These are phyloP conservation scores for Galeopsomyia nigrocyanea DNA, from an alignment of 2,888 invertebrate genomes.

Conservation along the genomic window DNA sequence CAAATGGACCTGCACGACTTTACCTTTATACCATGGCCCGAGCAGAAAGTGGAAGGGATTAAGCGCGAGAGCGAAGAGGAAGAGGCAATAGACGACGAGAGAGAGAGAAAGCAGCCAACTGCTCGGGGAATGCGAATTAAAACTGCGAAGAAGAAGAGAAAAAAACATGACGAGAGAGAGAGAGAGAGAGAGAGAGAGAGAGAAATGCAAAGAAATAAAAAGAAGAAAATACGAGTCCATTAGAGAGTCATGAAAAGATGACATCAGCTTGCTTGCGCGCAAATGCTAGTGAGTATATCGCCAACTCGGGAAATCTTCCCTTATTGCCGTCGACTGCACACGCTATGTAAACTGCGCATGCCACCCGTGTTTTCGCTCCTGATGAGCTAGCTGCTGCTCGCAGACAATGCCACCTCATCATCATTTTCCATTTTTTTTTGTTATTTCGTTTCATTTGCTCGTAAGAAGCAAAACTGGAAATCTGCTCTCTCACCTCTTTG, in stretches of 20 bases:
- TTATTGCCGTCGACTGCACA: slow-evolving; percentile 32
- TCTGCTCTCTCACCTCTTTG: too few relatives aligned
- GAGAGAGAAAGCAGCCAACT: slow-evolving; percentile 16
- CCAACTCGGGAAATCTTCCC: slow-evolving; percentile 47
- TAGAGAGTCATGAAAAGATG: slow-evolving; percentile 7
- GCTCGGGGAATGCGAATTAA: slow-evolving; percentile 49
- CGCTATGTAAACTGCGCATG: slow-evolving; percentile 19
- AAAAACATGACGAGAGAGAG: slow-evolving; percentile 31
- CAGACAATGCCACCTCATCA: too few relatives aligned
- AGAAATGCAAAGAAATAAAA: slow-evolving; percentile 30
- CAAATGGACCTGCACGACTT: slow-evolving; percentile 51
- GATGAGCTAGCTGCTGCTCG: too few relatives aligned
- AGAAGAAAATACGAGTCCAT: slow-evolving; percentile 10
- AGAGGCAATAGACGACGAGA: slow-evolving; percentile 29
- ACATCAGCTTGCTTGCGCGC: slow-evolving; percentile 31
- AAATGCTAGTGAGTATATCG: slow-evolving; percentile 34
- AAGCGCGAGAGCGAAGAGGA: slow-evolving; percentile 1
- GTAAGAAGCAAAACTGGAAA: too few relatives aligned
- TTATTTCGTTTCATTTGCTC: too few relatives aligned
- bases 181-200: not conserved
- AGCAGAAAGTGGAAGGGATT: slow-evolving; percentile 3
- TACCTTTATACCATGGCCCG: slow-evolving; percentile 2
- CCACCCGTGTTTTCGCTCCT: too few relatives aligned
- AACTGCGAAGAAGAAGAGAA: slow-evolving; percentile 36
- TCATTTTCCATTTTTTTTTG: too few relatives aligned